A percentile compares a stretch with the other conserved stretches of the same genome.
Conservation (phyloP, 2,113 vertebrate genomes). For the Callionymus lyra region DNA sequence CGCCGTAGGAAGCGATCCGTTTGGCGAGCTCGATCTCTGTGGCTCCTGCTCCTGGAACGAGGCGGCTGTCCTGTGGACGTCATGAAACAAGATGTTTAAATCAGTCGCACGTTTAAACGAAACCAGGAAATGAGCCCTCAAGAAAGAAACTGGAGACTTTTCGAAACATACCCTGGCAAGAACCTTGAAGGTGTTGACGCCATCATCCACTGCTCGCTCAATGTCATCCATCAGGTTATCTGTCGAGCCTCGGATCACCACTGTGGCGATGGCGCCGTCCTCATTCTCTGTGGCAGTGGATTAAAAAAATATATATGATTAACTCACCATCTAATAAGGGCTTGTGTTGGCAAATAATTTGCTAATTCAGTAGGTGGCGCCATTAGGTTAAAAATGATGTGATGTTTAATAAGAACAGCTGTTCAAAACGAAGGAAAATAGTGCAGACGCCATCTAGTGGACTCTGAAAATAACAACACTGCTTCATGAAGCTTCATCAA, state of each 20-base stretch:
- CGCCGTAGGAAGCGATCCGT: slow-evolving; percentile 86
- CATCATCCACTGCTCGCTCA: slow-evolving; percentile 91
- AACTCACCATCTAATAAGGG: too few species aligned
- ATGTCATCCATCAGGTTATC: slow-evolving; percentile 97
- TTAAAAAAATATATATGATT: not conserved
- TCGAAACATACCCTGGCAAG: slow-evolving; percentile 86
- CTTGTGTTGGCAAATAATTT: too few species aligned
- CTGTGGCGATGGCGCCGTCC: slow-evolving; percentile 84
- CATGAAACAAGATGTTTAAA: not conserved
- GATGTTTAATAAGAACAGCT: too few species aligned
- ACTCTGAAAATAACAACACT: too few species aligned
- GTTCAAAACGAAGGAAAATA: too few species aligned
- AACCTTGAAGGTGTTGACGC: slow-evolving; percentile 95
- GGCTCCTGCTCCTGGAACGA: slow-evolving; percentile 89
- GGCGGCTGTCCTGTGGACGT: slow-evolving; percentile 77
- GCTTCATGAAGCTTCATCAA: too few species aligned
- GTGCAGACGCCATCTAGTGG: too few species aligned
- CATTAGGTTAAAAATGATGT: too few species aligned
- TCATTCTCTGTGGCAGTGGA: slow-evolving; percentile 85
- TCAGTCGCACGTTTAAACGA: too few species aligned
- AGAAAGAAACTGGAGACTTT: too few species aligned
- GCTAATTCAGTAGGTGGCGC: too few species aligned
- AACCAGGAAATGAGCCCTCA: too few species aligned
- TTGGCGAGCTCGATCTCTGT: slow-evolving; percentile 95
- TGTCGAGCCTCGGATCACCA: slow-evolving; percentile 92